These are phyloP conservation scores for Drosophila kokeensis DNA, from an alignment of 2,888 invertebrate genomes.

Conservation along the genomic window DNA sequence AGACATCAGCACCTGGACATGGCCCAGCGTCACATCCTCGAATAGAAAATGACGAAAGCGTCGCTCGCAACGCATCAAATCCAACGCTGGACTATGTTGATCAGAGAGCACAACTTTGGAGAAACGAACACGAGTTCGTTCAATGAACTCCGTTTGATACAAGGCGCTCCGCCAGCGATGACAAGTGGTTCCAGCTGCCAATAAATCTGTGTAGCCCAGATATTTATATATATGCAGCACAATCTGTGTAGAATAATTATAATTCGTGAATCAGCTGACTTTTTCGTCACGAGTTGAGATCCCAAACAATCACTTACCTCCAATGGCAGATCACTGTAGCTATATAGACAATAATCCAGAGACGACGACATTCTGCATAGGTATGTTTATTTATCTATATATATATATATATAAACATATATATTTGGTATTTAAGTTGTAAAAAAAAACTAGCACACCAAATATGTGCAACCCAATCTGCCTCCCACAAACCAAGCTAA, in stretches of 20 bases:
- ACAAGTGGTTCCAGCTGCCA: constrained; percentile 88
- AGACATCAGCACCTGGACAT: constrained; percentile 86
- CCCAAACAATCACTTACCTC: constrained; percentile 71
- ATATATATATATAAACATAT: background rate
- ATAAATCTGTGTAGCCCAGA: constrained; percentile 88
- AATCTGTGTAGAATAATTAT: constrained; percentile 85
- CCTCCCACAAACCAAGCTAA: constrained; percentile 19
- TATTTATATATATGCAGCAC: constrained; percentile 88
- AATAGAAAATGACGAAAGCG: constrained; percentile 79
- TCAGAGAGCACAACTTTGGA: constrained; percentile 82
- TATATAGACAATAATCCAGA: constrained; percentile 50
- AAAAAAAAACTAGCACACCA: constrained; percentile 13
- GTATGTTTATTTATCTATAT: background rate
- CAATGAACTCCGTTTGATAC: constrained; percentile 86
- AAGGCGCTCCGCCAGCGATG: constrained; percentile 89
- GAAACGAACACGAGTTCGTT: constrained; percentile 78
- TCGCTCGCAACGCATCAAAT: constrained; percentile 76
- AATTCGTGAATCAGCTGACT: constrained; percentile 63
- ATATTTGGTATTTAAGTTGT: background rate
- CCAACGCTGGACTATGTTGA: constrained; percentile 74
- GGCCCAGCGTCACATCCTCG: constrained; percentile 82
- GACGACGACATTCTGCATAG: constrained; percentile 46
- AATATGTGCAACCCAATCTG: constrained; percentile 14
- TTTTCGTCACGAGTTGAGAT: constrained; percentile 50
- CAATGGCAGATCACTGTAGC: constrained; percentile 83